Conservation (phyloP, 2,797 vertebrate genomes). For the Mus minutoides region DNA sequence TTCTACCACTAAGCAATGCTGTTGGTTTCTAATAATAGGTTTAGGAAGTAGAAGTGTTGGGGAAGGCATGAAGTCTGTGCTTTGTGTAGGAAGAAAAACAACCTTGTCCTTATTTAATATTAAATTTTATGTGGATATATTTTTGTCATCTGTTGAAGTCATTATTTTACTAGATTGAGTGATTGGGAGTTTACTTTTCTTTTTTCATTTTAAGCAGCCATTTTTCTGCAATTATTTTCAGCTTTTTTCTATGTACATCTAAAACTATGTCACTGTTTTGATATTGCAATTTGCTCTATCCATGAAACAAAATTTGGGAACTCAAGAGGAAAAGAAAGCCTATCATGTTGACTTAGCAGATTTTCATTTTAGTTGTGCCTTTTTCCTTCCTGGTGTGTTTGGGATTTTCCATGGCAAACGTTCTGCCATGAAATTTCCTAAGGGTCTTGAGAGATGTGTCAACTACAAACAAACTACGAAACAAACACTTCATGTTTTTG, state of each 20-base stretch:
- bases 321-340: too few relatives aligned
- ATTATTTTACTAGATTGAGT: neutral
- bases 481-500: neutral
- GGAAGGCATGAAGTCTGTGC: neutral
- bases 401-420: too few relatives aligned
- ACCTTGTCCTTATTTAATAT: neutral
- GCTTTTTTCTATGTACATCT: neutral
- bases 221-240: neutral
- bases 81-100: neutral
- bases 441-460: neutral
- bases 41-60: neutral
- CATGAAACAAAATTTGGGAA: neutral
- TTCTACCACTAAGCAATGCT: neutral
- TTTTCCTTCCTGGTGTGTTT: neutral
- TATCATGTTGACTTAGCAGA: neutral
- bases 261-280: neutral
- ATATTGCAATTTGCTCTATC: neutral
- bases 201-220: neutral
- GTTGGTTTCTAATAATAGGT: neutral
- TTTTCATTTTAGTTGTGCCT: neutral
- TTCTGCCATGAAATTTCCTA: neutral
- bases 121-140: neutral
- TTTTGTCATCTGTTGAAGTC: neutral
- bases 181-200: neutral
- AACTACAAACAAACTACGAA: neutral